These are phyloP conservation scores for Chrysina gloriosa DNA, from an alignment of 2,888 invertebrate species.

Conservation along the genomic window DNA sequence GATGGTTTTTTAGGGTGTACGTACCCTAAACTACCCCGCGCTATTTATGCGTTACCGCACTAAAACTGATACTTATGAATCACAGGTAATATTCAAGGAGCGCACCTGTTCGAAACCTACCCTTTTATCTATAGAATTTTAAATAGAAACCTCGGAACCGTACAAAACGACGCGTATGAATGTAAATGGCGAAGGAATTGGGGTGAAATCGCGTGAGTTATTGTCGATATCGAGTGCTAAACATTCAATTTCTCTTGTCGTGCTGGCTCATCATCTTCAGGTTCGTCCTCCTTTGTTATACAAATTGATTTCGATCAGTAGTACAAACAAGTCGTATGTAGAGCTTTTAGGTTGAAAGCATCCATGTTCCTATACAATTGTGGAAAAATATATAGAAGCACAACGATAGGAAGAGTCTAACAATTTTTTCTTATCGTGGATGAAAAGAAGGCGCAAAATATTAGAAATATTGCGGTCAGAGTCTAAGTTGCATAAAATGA, in stretches of 20 bases:
- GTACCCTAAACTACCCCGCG: conserved; percentile 45
- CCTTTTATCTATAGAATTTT: too few relatives aligned
- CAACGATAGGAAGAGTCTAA: too few relatives aligned
- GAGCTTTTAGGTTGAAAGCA: not conserved
- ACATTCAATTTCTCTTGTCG: conserved; percentile 47
- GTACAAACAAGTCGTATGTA: not conserved
- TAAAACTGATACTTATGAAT: conserved; percentile 54
- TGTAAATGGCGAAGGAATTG: conserved; percentile 39
- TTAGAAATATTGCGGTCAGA: too few relatives aligned
- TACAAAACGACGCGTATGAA: conserved; percentile 29
- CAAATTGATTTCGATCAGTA: conserved; percentile 34
- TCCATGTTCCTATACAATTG: too few relatives aligned
- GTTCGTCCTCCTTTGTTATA: conserved; percentile 44
- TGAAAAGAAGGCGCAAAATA: too few relatives aligned
- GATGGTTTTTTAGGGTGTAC: conserved; percentile 45
- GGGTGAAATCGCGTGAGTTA: conserved; percentile 45
- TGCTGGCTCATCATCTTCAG: conserved; percentile 44
- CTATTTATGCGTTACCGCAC: conserved; percentile 53
- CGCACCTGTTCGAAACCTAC: conserved; percentile 49
- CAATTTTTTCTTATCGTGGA: too few relatives aligned
- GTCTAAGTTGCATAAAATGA: too few relatives aligned
- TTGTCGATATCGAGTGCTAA: conserved; percentile 45
- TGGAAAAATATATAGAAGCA: not conserved
- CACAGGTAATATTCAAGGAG: conserved; percentile 53
- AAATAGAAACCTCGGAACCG: too few relatives aligned